Base-by-base conservation (phyloP, 1,140 invertebrate species). In the Dysdera silvatica region DNA sequence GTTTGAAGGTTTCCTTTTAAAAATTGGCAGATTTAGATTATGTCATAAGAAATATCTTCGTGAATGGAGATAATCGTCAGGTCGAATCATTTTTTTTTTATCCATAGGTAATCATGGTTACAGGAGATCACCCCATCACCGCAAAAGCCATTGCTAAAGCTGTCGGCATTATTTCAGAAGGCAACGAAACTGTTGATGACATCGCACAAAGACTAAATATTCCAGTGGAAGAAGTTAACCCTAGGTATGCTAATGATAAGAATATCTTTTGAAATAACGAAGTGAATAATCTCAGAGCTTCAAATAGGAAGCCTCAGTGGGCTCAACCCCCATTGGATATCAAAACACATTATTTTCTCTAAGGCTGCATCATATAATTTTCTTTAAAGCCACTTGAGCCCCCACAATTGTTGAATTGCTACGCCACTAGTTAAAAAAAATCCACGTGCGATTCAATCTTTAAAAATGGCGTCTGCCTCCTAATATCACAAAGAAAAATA, bases 71-170 rank as follows among this genome's bases (percentile, higher is more conserved):
- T 10, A 10, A 45, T 45, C 6, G 7, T 14, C 43, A 45, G 43
- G 7, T 45, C 14, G 7, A 8, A 20, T 41, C 16, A 6, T 33
- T 24, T 28, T 51, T 10, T 26, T 18, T 5, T n/a, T n/a, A n/a
- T n/a, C n/a, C n/a, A n/a, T 47, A 67, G 66, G 82, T 85, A 68
- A 82, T 85, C 66, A 85, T 85, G 84, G 83, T 84, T 23, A 85
- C 83, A 68, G 83, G 83, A 68, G 96, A 99, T 82, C 96, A 99
- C 81, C 96, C 95, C 56, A 98, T 98, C 82, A 99, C 96, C 79
- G 95, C 96, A 76, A 98, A 98, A 81, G 96, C 96, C 74, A 99
- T 99, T 82, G 96, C 96, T 75, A 97, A 97, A 81, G 95, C 91
- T 66, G 96, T 99, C 68, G 96, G 96, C 72, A 99, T 99, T 76